Conservation (phyloP, 2,797 vertebrate species). For the Hippocampus kuda region DNA sequence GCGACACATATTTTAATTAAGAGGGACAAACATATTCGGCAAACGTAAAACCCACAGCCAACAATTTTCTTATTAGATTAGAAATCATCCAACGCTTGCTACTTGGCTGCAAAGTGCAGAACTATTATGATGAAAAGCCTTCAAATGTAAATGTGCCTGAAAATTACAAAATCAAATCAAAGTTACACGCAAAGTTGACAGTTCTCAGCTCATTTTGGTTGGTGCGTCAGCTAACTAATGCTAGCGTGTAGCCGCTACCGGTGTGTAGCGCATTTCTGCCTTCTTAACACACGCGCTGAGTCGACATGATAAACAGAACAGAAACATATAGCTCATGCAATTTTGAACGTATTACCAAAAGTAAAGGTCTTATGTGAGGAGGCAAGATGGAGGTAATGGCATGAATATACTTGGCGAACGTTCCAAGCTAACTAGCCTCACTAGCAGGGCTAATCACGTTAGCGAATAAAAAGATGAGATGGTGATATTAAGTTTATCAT, state of each 20-base stretch:
- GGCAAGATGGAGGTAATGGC: constrained; percentile 83
- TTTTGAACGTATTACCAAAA: constrained; percentile 7
- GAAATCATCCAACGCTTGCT: background rate
- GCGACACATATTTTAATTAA: background rate
- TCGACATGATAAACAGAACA: background rate
- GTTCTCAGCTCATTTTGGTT: background rate
- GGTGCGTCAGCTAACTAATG: constrained; percentile 38
- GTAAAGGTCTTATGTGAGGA: constrained; percentile 77
- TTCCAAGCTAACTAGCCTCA: constrained; percentile 38
- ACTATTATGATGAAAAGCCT: background rate
- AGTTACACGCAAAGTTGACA: background rate
- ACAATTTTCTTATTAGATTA: background rate
- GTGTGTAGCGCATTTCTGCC: constrained; percentile 2
- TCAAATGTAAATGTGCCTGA: background rate
- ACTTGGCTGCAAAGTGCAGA: background rate
- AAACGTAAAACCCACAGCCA: background rate
- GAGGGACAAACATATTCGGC: background rate
- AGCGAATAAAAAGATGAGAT: constrained; percentile 8
- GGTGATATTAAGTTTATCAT: constrained; percentile 3
- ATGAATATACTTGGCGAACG: constrained; percentile 48
- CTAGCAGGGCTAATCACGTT: constrained; percentile 40
- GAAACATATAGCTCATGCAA: background rate
- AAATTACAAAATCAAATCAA: background rate
- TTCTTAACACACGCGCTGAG: background rate
- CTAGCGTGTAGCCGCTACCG: constrained; percentile 43